Evolutionary conservation across 1,140 invertebrate species (phyloP).

Genomic region (Charaxes varanes): DNA sequence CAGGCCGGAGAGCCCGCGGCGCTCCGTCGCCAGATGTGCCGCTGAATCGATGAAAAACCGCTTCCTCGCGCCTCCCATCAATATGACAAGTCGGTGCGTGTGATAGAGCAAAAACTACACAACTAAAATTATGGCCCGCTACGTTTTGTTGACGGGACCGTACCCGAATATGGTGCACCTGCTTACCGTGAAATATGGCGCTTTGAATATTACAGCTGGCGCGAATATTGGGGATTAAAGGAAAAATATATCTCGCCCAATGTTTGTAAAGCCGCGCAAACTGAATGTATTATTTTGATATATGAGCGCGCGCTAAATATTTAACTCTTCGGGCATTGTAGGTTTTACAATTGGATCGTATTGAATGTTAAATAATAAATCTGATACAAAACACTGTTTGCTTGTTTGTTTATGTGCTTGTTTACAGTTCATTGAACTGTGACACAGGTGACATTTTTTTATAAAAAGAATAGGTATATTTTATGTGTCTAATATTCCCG

Average conservation of each 20-base stretch:
- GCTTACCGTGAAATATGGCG: constrained; percentile 37
- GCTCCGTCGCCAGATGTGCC: constrained; percentile 68
- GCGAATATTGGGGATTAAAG: constrained; percentile 7
- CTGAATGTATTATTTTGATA: no score
- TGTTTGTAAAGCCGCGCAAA: neutral
- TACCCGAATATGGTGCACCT: constrained; percentile 54
- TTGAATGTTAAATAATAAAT: no score
- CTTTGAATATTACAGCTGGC: constrained; percentile 20
- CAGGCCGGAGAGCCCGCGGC: constrained; percentile 66
- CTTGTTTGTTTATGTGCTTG: no score
- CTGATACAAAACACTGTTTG: no score
- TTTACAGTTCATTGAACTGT: no score
- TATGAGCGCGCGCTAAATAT: no score
- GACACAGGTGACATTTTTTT: no score
- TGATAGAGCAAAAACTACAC: constrained; percentile 34
- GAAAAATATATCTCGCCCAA: constrained; percentile 4
- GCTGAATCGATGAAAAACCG: constrained; percentile 71
- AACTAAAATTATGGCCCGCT: constrained; percentile 47
- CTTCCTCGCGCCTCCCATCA: constrained; percentile 60
- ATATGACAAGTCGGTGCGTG: constrained; percentile 47
- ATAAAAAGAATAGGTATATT: no score
- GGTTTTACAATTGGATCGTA: no score
- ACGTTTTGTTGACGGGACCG: constrained; percentile 51
- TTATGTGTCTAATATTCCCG: no score
- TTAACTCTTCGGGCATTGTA: no score